Evolutionary conservation across 1,140 invertebrate genomes (phyloP).

Genomic region (Brachionus angularis): DNA sequence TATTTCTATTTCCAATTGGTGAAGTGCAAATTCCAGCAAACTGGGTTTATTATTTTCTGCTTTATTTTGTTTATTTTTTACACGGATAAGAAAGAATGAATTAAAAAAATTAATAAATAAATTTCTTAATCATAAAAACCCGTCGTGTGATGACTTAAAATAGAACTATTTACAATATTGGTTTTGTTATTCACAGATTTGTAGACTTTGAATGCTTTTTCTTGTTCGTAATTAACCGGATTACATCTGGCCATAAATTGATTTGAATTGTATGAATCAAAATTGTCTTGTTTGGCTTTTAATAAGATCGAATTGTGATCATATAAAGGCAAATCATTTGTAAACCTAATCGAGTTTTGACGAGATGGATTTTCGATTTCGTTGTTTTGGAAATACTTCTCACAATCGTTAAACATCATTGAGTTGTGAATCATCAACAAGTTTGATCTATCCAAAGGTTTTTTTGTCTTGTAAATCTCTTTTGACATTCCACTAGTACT

Average conservation of each 20-base stretch:
- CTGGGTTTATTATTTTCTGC: no score
- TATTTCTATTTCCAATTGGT: no score
- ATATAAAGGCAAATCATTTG: constrained; percentile 27
- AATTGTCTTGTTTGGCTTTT: constrained; percentile 2
- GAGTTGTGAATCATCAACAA: constrained; percentile 7
- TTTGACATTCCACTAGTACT: not conserved
- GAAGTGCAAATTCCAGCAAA: no score
- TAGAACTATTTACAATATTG: not conserved
- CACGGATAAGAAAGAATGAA: no score
- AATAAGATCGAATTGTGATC: not conserved
- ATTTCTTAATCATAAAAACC: not conserved
- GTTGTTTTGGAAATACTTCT: not conserved
- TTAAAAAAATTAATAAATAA: not conserved
- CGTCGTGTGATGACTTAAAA: not conserved
- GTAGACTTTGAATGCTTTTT: constrained; percentile 27
- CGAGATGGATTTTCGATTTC: constrained; percentile 12
- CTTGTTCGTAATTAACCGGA: constrained; percentile 9
- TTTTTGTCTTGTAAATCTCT: constrained; percentile 2
- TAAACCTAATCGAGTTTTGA: constrained; percentile 36
- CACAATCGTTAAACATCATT: not conserved
- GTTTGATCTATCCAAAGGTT: not conserved
- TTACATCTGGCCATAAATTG: not conserved
- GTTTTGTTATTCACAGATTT: not conserved
- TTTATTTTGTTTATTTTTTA: no score
- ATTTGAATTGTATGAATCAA: not conserved